Evolutionary conservation across 2,113 vertebrate species (phyloP).

Genomic region (Sebastes fasciatus): DNA sequence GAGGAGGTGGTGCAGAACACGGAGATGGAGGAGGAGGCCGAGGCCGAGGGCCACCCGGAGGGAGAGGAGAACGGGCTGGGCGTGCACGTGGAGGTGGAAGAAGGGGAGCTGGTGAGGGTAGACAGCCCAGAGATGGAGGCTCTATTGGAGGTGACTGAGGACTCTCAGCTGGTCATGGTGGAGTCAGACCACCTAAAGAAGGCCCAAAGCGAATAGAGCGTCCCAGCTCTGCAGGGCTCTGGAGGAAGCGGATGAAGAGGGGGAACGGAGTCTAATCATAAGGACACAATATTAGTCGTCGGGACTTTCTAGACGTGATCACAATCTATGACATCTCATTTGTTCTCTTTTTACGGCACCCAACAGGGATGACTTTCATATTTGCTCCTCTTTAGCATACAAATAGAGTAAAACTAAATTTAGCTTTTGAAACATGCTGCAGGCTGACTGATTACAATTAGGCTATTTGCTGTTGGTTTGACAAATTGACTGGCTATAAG

Average conservation of each 20-base stretch:
- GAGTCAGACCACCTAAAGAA: constrained; percentile 87
- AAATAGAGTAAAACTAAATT: constrained; percentile 39
- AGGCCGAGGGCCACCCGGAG: constrained; percentile 84
- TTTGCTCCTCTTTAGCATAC: constrained; percentile 41
- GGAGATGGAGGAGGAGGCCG: constrained; percentile 90
- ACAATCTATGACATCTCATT: constrained; percentile 42
- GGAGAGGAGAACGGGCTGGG: constrained; percentile 85
- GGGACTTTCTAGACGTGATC: constrained; percentile 67
- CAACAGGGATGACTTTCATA: constrained; percentile 63
- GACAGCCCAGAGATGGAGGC: constrained; percentile 90
- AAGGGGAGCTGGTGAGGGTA: constrained; percentile 88
- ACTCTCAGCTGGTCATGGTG: constrained; percentile 88
- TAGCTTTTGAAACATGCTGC: constrained; percentile 35
- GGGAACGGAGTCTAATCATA: constrained; percentile 46
- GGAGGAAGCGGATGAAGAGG: constrained; percentile 26
- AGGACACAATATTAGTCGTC: constrained; percentile 60
- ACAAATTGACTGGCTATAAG: constrained; percentile 39
- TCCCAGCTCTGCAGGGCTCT: constrained; percentile 4
- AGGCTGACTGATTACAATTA: constrained; percentile 34
- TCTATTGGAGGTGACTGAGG: constrained; percentile 92
- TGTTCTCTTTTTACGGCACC: constrained; percentile 60
- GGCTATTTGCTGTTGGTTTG: constrained; percentile 59
- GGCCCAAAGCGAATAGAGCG: constrained; percentile 82
- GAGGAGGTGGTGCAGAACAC: constrained; percentile 90
- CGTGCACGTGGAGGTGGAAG: constrained; percentile 81